These are phyloP conservation scores for Myrmecophaga tridactyla DNA, from an alignment of 2,113 vertebrate genomes.

Conservation along the genomic window DNA sequence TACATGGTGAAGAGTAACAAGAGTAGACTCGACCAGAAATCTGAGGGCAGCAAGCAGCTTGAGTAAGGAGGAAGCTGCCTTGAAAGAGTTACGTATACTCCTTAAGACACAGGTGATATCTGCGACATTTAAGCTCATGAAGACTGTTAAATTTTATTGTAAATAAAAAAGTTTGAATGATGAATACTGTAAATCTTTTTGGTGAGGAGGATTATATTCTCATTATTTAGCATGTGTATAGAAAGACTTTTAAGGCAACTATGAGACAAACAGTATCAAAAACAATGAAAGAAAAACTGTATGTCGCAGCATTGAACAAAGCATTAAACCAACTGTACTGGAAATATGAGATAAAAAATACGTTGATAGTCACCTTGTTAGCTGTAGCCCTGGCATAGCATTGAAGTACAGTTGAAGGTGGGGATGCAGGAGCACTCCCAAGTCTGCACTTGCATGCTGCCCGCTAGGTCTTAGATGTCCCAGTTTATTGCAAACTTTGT, in stretches of 20 bases:
- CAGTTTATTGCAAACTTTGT: not conserved
- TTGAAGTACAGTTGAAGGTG: not conserved
- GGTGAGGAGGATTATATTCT: slow-evolving; percentile 78
- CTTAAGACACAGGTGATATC: slow-evolving; percentile 72
- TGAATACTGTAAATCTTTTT: slow-evolving; percentile 79
- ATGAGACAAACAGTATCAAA: slow-evolving; percentile 72
- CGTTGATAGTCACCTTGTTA: slow-evolving; percentile 53
- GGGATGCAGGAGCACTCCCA: slow-evolving; percentile 45
- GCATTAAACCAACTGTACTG: slow-evolving; percentile 58
- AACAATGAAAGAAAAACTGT: slow-evolving; percentile 67
- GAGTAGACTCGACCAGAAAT: slow-evolving; percentile 96
- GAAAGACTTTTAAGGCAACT: slow-evolving; percentile 75
- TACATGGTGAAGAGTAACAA: slow-evolving; percentile 99
- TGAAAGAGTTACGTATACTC: not conserved
- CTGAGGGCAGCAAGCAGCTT: slow-evolving; percentile 91
- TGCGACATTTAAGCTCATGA: slow-evolving; percentile 73
- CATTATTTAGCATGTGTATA: slow-evolving; percentile 76
- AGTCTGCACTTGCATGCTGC: slow-evolving; percentile 51
- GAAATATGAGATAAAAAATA: slow-evolving; percentile 66
- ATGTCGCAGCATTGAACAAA: slow-evolving; percentile 10
- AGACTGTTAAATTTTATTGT: slow-evolving; percentile 80
- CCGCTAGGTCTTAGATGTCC: not conserved
- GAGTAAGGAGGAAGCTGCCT: slow-evolving; percentile 83
- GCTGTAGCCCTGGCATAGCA: slow-evolving; percentile 31
- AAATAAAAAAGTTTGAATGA: slow-evolving; percentile 80